phyloP scores from a whole-genome alignment of 2,888 invertebrate species.

The Scaptomyza polygonia region DNA sequence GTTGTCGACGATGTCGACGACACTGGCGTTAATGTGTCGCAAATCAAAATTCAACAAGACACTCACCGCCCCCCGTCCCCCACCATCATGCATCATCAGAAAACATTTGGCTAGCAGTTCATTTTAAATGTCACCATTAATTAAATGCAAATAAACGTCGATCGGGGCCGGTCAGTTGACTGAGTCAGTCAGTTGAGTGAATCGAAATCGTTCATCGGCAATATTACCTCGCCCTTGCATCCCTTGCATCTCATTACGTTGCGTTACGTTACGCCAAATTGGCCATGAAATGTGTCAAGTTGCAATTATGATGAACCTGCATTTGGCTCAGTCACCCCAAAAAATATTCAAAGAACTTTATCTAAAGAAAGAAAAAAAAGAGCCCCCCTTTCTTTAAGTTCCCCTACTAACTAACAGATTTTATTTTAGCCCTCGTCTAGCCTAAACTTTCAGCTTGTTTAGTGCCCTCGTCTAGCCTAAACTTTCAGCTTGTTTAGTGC shows the following conservation, averaged over 20 bases:
- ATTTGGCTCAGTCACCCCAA: too few species aligned
- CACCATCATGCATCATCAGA: conserved; percentile 29
- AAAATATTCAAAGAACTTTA: too few species aligned
- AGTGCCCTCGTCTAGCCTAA: not conserved
- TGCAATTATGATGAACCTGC: conserved; percentile 51
- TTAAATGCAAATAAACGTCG: conserved; percentile 75
- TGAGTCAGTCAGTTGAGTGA: not conserved
- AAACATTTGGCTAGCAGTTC: conserved; percentile 48
- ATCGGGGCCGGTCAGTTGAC: conserved; percentile 32
- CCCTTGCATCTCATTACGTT: not conserved
- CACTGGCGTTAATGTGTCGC: conserved; percentile 65
- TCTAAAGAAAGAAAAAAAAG: too few species aligned
- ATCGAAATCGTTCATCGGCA: not conserved
- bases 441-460: not conserved
- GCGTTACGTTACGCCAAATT: conserved; percentile 43
- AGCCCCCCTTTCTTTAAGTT: too few species aligned
- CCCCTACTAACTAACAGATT: too few species aligned
- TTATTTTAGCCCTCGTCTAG: too few species aligned
- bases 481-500: not conserved
- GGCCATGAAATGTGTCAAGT: conserved; percentile 60
- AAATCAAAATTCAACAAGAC: conserved; percentile 73
- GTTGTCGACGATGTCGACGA: not conserved
- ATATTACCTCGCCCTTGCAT: not conserved
- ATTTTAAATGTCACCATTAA: conserved; percentile 76
- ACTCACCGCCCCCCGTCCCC: conserved; percentile 40